A percentile compares a stretch with the other conserved stretches of the same genome.
Conservation (phyloP, 2,888 invertebrate species). For the Phengaris arion region DNA sequence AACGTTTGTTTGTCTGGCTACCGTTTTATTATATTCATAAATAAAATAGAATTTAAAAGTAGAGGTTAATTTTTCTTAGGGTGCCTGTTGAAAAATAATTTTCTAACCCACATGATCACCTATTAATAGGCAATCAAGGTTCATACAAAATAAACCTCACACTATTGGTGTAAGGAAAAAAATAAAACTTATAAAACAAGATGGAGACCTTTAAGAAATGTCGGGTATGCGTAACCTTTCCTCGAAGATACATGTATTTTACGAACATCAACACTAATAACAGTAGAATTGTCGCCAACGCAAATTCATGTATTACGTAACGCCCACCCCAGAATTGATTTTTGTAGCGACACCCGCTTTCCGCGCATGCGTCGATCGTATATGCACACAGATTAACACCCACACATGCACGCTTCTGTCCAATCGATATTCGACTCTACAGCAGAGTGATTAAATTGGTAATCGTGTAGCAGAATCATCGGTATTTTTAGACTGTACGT, state of each 20-base stretch:
- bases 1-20: too few species aligned
- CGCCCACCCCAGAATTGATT: slow-evolving; percentile 76
- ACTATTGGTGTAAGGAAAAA: too few species aligned
- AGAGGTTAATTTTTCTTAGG: too few species aligned
- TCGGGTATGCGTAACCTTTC: slow-evolving; percentile 29
- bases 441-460: slow-evolving; percentile 33
- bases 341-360: slow-evolving; percentile 58
- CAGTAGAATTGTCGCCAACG: slow-evolving; percentile 53
- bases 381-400: slow-evolving; percentile 54
- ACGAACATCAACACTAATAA: slow-evolving; percentile 58
- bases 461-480: slow-evolving; percentile 38
- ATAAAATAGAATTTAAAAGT: too few species aligned
- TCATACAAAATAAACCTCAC: too few species aligned
- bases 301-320: slow-evolving; percentile 69
- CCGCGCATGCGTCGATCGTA: slow-evolving; percentile 65
- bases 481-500: slow-evolving; percentile 75
- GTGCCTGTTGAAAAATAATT: too few species aligned
- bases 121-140: too few species aligned
- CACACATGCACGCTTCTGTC: slow-evolving; percentile 49
- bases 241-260: slow-evolving; percentile 39
- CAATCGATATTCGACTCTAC: slow-evolving; percentile 42
- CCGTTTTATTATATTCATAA: too few species aligned
- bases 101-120: too few species aligned
- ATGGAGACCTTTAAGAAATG: neutral
- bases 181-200: neutral